phyloP scores from a whole-genome alignment of 2,888 invertebrate genomes.

The Mechanitis mazaeus region DNA sequence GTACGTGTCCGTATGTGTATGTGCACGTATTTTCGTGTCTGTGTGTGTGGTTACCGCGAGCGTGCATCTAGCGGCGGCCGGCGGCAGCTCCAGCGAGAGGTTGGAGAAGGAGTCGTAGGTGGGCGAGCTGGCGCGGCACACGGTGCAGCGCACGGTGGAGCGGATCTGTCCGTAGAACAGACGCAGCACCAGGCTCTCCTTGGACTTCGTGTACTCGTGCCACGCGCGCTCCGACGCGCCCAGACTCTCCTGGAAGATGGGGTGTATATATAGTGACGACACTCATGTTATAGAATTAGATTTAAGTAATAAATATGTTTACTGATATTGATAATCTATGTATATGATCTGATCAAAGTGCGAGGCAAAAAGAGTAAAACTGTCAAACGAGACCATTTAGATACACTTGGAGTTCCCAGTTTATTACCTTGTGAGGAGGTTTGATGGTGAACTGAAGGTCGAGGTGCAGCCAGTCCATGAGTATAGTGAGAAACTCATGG shows the following conservation, averaged over 20 bases:
- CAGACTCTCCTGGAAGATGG: constrained; percentile 50
- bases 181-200: constrained; percentile 83
- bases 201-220: constrained; percentile 82
- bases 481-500: constrained; percentile 91
- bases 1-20: not conserved
- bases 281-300: too few relatives aligned
- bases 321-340: too few relatives aligned
- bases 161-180: constrained; percentile 92
- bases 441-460: constrained; percentile 78
- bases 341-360: too few relatives aligned
- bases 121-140: constrained; percentile 84
- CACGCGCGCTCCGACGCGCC: constrained; percentile 78
- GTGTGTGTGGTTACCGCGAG: constrained; percentile 68
- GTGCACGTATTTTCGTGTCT: constrained; percentile 5
- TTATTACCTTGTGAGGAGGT: constrained; percentile 55
- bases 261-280: too few relatives aligned
- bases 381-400: too few relatives aligned
- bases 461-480: constrained; percentile 92
- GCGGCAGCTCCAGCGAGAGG: constrained; percentile 86
- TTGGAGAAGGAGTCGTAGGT: constrained; percentile 93
- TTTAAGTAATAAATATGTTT: too few relatives aligned
- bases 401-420: not conserved
- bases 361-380: too few relatives aligned
- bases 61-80: constrained; percentile 78
- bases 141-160: constrained; percentile 86